Conservation (phyloP, 2,797 vertebrate genomes). For the Merluccius polli region DNA sequence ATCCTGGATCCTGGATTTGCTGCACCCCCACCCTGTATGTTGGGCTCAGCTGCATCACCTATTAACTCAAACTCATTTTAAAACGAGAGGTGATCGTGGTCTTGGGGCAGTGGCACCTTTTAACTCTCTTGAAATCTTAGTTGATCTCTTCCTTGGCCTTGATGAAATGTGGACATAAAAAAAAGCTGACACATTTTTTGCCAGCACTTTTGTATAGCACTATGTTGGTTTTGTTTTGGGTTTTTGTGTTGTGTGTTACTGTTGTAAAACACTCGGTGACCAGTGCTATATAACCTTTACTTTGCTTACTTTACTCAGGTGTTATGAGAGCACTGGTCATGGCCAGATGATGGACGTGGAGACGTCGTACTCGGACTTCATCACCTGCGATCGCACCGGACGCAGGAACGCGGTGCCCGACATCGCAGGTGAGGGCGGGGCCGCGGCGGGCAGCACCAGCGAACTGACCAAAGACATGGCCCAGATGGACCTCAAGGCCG, state of each 20-base stretch:
- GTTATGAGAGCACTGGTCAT: conserved; percentile 78
- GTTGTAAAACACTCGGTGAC: background rate
- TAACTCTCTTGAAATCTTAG: background rate
- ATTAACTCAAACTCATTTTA: background rate
- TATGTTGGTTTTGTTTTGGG: background rate
- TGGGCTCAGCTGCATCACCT: background rate
- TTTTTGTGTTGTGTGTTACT: background rate
- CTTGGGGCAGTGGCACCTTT: too few relatives aligned
- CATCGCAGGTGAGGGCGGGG: conserved; percentile 75
- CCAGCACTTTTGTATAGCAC: background rate
- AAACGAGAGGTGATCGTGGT: background rate
- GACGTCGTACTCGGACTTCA: conserved; percentile 93
- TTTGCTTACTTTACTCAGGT: conserved; percentile 46
- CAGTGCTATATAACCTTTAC: background rate
- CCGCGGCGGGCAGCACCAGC: conserved; percentile 71
- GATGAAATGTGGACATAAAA: background rate
- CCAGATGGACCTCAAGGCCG: conserved; percentile 75
- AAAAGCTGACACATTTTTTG: too few relatives aligned
- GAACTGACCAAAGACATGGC: conserved; percentile 85
- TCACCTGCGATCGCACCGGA: conserved; percentile 91
- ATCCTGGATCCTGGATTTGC: background rate
- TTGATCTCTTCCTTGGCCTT: background rate
- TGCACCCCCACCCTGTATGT: background rate
- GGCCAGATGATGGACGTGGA: conserved; percentile 93
- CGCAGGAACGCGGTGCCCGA: conserved; percentile 95